These are phyloP conservation scores for Cataglyphis cursor DNA, from an alignment of 2,888 invertebrate species.

Conservation along the genomic window DNA sequence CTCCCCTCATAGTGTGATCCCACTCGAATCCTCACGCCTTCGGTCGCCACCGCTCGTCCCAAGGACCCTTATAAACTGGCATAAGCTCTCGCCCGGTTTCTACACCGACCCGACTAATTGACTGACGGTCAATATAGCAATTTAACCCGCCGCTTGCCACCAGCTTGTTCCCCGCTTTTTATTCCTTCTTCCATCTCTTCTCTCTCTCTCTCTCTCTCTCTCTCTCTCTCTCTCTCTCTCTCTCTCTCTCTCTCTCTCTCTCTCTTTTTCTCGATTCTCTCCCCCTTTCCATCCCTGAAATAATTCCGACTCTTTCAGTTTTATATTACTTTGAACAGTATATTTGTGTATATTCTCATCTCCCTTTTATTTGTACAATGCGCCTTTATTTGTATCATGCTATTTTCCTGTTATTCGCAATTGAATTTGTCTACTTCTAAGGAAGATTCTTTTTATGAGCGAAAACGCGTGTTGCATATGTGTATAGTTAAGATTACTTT, in stretches of 20 bases:
- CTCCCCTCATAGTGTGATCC: slow-evolving; percentile 54
- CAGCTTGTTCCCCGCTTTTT: slow-evolving; percentile 47
- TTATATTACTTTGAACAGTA: slow-evolving; percentile 16
- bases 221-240: not conserved
- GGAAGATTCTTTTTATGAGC: not conserved
- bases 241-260: slow-evolving; percentile 2
- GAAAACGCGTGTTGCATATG: not conserved
- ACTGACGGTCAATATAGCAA: slow-evolving; percentile 77
- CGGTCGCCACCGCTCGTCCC: slow-evolving; percentile 60
- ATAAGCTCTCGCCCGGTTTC: slow-evolving; percentile 66
- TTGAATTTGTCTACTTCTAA: slow-evolving; percentile 18
- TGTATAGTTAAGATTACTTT: slow-evolving; percentile 17
- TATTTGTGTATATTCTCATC: slow-evolving; percentile 23
- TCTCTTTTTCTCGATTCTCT: slow-evolving; percentile 30
- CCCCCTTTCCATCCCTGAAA: slow-evolving; percentile 16
- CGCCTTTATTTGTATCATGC: not conserved
- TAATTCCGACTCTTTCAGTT: slow-evolving; percentile 39
- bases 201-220: slow-evolving; percentile 27
- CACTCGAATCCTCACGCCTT: slow-evolving; percentile 59
- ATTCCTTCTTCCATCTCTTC: slow-evolving; percentile 23
- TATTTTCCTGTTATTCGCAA: slow-evolving; percentile 28
- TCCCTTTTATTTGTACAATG: slow-evolving; percentile 26
- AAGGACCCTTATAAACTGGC: slow-evolving; percentile 65
- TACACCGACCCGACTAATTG: slow-evolving; percentile 72
- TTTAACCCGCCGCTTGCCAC: slow-evolving; percentile 70